Evolutionary conservation across 2,797 vertebrate species (phyloP).

Genomic region (Australoheros facetus): DNA sequence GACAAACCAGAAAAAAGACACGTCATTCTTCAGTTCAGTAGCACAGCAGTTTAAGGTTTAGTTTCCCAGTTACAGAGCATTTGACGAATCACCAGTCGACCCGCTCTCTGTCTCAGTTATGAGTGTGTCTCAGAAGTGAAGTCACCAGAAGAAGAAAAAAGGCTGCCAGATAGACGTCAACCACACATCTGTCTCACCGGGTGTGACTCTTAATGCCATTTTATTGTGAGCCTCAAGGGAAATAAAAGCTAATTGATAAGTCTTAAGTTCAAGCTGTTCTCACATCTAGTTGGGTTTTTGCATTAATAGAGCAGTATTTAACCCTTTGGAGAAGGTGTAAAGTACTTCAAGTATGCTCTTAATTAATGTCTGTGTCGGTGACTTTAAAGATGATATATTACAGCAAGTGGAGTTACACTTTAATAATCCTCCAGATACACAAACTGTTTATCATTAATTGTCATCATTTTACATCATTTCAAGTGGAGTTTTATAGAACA

Average conservation of each 20-base stretch:
- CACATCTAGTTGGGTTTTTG: neutral
- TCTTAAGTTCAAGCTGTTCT: constrained; percentile 40
- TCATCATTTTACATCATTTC: neutral
- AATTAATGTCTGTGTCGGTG: constrained; percentile 21
- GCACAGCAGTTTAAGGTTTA: constrained; percentile 15
- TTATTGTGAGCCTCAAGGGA: constrained; percentile 30
- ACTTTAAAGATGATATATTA: constrained; percentile 25
- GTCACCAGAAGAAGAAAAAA: constrained; percentile 43
- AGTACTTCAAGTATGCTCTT: constrained; percentile 7
- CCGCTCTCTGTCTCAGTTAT: constrained; percentile 15
- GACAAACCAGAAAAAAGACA: neutral
- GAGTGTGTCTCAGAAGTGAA: constrained; percentile 37
- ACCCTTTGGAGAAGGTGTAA: constrained; percentile 19
- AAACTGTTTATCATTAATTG: neutral
- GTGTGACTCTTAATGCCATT: constrained; percentile 39
- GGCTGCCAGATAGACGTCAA: constrained; percentile 22
- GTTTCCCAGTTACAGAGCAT: constrained; percentile 8
- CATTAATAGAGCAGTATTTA: constrained; percentile 7
- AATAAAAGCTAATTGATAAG: constrained; percentile 48
- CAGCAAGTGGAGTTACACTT: constrained; percentile 16
- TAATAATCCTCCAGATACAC: neutral
- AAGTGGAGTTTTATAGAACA: neutral
- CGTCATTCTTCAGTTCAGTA: neutral
- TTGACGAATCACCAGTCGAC: constrained; percentile 30
- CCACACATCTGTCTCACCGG: constrained; percentile 53